Base-by-base conservation (phyloP, 2,888 invertebrate species). In the Athetis lepigone region DNA sequence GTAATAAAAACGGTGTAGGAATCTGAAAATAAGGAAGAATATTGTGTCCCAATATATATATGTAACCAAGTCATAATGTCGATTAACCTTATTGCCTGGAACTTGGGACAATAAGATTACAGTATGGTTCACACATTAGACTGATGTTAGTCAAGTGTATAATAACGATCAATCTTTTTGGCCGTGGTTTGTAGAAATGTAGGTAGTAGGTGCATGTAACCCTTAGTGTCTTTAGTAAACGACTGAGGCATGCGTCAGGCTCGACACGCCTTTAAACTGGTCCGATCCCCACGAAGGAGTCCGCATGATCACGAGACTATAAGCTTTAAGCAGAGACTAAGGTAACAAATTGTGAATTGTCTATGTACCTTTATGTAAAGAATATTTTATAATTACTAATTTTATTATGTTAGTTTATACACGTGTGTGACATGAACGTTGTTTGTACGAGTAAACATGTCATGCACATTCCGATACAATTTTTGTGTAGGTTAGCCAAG, bases 261-360 rank as follows among this genome's bases (percentile, higher is more conserved):
- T 77, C 69, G 57, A 80, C 85, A 83, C 71, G 88, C 88, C 86
- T 85, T 54, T 83, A 86, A 86, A 87, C 75, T 84, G 85, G 82
- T 80, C 80, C 65, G 75, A 75, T 73, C 85, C 83, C 84, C 82
- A 81, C 84, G 81, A 80, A 39, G 57, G 67, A 84, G 66, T 70
- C 74, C 60, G 71, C 80, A 83, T 79, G 77, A 62, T 79, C 76
- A 84, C 79, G 84, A 79, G 82, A 86, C 66, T 74, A 76, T 85
- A 85, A 91, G 91, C 91, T 92, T 91, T 91, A 92, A 92, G 86
- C 75, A 79, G 84, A 88, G 85, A 90, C 87, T 90, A 89, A 85
- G 77, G 77, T 85, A 81, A 77, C 63, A 80, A 83, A 87, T 80
- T 75, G 84, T 86, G 82, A 81, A 82, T 84, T 84, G 84, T 85